Evolutionary conservation across 1,140 invertebrate species (phyloP).

Genomic region (Panulirus ornatus): DNA sequence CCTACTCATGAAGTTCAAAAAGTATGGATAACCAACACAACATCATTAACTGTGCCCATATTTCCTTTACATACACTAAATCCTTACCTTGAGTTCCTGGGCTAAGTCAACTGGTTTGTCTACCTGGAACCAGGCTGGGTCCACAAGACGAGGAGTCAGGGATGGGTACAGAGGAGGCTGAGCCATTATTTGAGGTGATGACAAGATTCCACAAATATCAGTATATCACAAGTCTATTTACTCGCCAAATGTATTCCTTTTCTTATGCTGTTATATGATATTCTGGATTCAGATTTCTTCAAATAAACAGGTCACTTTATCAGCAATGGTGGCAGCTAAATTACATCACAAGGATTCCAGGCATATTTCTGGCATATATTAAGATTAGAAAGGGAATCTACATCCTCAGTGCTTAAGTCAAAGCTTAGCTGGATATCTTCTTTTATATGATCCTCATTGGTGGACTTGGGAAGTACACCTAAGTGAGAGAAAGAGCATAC

Average conservation of each 20-base stretch:
- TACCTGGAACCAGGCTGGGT: conserved; percentile 73
- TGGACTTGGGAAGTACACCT: conserved; percentile 87
- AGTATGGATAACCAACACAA: too few species aligned
- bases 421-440: conserved; percentile 85
- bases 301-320: background rate
- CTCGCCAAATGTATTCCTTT: background rate
- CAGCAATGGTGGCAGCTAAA: background rate
- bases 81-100: conserved; percentile 68
- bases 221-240: background rate
- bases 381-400: conserved; percentile 82
- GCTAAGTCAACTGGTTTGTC: conserved; percentile 72
- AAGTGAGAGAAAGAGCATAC: conserved; percentile 42
- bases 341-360: conserved; percentile 83
- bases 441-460: conserved; percentile 81
- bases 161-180: conserved; percentile 69
- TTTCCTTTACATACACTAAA: background rate
- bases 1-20: too few species aligned
- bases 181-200: conserved; percentile 37
- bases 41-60: too few species aligned
- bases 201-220: background rate
- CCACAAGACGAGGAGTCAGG: conserved; percentile 62
- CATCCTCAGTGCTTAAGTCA: conserved; percentile 80
- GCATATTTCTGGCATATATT: conserved; percentile 82
- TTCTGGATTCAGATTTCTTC: background rate
- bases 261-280: background rate